Conservation (phyloP, 2,113 vertebrate species). For the Salvator merianae region DNA sequence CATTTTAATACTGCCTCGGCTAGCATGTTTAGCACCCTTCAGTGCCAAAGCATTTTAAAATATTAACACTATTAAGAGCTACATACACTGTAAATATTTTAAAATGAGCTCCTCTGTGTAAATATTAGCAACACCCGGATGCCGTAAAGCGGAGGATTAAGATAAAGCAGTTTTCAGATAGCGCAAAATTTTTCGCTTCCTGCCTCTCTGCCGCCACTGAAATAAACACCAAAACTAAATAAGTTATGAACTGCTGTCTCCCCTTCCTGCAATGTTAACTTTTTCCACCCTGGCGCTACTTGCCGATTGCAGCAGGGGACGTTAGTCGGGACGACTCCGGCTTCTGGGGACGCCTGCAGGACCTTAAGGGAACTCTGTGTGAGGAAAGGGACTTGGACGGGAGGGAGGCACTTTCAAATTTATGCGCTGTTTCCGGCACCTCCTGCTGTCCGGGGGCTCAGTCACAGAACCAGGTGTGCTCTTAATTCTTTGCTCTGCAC, state of each 20-base stretch:
- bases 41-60: slow-evolving; percentile 16
- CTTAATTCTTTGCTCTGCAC: too few species aligned
- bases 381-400: too few species aligned
- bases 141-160: background rate
- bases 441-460: too few species aligned
- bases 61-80: slow-evolving; percentile 6
- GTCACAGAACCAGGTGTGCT: too few species aligned
- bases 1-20: background rate
- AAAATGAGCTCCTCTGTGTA: slow-evolving; percentile 6
- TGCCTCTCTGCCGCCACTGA: background rate
- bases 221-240: slow-evolving; percentile 5
- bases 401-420: too few species aligned
- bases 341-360: background rate
- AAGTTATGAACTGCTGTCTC: background rate
- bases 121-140: background rate
- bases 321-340: background rate
- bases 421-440: too few species aligned
- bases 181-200: background rate
- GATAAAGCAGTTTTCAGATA: background rate
- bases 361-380: background rate
- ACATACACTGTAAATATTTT: slow-evolving; percentile 14
- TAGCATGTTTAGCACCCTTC: background rate
- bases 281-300: background rate
- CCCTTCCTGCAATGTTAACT: background rate
- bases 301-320: background rate